These are phyloP conservation scores for Thaumetopoea pityocampa DNA, from an alignment of 1,140 invertebrate genomes.

Conservation along the genomic window DNA sequence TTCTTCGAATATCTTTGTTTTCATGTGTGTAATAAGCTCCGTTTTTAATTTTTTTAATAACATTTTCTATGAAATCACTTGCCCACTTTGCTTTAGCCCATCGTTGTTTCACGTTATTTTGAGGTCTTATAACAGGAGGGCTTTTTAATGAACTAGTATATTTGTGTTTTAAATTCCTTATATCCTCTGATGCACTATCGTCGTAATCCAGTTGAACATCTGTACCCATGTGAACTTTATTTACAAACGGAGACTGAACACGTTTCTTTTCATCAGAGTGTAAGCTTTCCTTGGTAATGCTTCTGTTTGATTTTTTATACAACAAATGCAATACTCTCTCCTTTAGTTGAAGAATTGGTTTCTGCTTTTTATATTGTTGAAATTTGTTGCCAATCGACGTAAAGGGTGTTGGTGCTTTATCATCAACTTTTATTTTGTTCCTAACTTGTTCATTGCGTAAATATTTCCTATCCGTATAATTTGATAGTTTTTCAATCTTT, in stretches of 20 bases:
- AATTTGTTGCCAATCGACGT: not conserved
- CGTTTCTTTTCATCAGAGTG: no score
- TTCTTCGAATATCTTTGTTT: slow-evolving; percentile 17
- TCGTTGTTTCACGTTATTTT: slow-evolving; percentile 4
- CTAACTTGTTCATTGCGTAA: not conserved
- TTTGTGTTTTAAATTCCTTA: no score
- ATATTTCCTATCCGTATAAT: slow-evolving; percentile 8
- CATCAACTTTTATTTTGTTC: slow-evolving; percentile 16
- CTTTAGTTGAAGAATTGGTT: slow-evolving; percentile 38
- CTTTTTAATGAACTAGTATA: no score
- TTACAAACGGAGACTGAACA: no score
- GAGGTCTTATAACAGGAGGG: not conserved
- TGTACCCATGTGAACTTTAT: no score
- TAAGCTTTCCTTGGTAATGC: slow-evolving; percentile 6
- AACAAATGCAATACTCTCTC: slow-evolving; percentile 50
- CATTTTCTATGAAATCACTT: slow-evolving; percentile 56
- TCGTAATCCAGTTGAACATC: no score
- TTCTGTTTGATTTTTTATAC: slow-evolving; percentile 32
- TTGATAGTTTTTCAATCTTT: not conserved
- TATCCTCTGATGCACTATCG: no score
- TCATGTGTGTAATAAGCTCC: slow-evolving; percentile 53
- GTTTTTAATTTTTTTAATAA: slow-evolving; percentile 50
- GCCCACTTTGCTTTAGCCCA: slow-evolving; percentile 48
- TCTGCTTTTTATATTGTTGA: slow-evolving; percentile 19
- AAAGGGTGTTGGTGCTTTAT: not conserved